Base-by-base conservation (phyloP, 2,113 vertebrate species). In the Rhea americana region DNA sequence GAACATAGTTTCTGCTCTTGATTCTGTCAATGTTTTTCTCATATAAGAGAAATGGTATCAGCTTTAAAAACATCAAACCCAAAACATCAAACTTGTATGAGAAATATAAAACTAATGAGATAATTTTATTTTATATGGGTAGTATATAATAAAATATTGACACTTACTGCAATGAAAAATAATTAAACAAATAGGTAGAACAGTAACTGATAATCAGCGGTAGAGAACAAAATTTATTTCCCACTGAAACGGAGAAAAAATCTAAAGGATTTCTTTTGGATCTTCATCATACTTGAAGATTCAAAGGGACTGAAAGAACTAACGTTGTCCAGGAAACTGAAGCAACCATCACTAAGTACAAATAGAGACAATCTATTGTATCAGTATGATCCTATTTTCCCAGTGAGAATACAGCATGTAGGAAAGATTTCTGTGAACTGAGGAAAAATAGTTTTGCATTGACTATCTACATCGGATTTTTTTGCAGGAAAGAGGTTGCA, bases 281-380 rank as follows among this genome's bases (percentile, higher is more conserved):
- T 87, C 67, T 85, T 94, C 84, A 73, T 95, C 92, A 79, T 85
- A 87, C 28, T 73, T 58, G 35, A 56, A 92, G 45, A 94, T 92
- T 85, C 80, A 84, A 76, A 97, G 62, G 68, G 63, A 66, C 67
- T 81, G 79, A 81, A 92, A 83, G 55, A 89, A 47, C 25, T 79
- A 91, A 71, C 75, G 61, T 85, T 95, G 77, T 95, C 85, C 91
- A 94, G 88, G 85, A 94, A 97, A 96, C 75, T 84, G 50, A 87
- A 94, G 75, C 88, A 95, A 87, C 76, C 63, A 26, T 82, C 82
- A 82, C 91, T 79, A 95, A 94, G 93, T 89, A 81, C 82, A 79
- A 94, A 91, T 63, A 86, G 67, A 88, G n/a, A 94, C 30, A 58
- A 32, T 58, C 55, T 58, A 32, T 58, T 58, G 55, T 30, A 58